Evolutionary conservation across 2,113 vertebrate genomes (phyloP).

Genomic region (Cheirogaleus medius): DNA sequence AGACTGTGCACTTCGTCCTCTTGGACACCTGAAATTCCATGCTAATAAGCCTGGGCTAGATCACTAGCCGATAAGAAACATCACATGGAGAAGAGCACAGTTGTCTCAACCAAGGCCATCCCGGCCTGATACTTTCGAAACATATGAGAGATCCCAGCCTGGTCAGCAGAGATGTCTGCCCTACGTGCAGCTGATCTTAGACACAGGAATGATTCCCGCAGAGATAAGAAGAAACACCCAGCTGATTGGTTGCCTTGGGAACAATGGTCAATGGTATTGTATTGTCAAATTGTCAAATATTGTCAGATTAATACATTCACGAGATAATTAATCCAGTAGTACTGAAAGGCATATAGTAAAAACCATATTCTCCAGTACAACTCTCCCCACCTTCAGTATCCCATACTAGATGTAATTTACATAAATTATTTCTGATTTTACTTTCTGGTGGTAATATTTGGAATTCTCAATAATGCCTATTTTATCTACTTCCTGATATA

Average conservation of each 20-base stretch:
- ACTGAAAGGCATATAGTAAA: not conserved
- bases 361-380: not conserved
- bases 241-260: not conserved
- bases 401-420: not conserved
- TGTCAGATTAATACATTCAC: not conserved
- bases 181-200: not conserved
- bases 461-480: not conserved
- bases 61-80: not conserved
- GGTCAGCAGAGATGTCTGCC: not conserved
- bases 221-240: not conserved
- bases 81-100: accelerated
- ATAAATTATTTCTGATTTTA: not conserved
- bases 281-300: no score
- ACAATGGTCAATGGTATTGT: not conserved
- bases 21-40: not conserved
- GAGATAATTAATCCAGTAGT: not conserved
- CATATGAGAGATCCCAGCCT: not conserved
- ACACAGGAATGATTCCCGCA: not conserved
- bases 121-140: not conserved
- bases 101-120: not conserved
- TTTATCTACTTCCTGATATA: not conserved
- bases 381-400: not conserved
- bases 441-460: not conserved
- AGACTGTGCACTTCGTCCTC: not conserved
- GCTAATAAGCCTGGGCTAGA: not conserved